Percentiles rank a stretch among this genome's conserved stretches.
These are phyloP conservation scores for Tanytarsus gracilentus DNA, from an alignment of 2,888 invertebrate species.

Conservation along the genomic window DNA sequence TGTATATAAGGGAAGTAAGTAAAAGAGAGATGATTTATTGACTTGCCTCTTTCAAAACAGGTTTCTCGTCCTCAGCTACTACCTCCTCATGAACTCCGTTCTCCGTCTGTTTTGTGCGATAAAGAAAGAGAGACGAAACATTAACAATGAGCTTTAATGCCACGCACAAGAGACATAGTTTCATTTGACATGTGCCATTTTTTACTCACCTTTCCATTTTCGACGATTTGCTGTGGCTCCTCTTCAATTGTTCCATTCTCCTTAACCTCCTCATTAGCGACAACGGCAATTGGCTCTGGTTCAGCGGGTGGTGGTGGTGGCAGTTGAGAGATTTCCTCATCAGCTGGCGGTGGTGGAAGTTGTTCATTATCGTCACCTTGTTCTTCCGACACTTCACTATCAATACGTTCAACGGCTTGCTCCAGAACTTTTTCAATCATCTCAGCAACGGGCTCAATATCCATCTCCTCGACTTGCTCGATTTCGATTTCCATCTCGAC, in stretches of 20 bases:
- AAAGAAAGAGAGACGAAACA: background rate
- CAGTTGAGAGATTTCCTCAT: background rate
- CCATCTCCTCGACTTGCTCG: background rate
- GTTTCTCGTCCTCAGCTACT: slow-evolving; percentile 4
- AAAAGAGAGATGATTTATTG: background rate
- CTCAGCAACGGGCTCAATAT: slow-evolving; percentile 25
- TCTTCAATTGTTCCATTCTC: slow-evolving; percentile 6
- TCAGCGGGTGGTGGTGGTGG: background rate
- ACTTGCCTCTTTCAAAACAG: slow-evolving; percentile 7
- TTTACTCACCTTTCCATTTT: slow-evolving; percentile 11
- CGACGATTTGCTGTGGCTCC: background rate
- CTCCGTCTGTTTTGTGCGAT: background rate
- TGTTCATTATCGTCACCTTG: slow-evolving; percentile 18
- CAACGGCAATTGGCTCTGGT: too few relatives aligned
- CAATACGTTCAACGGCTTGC: slow-evolving; percentile 21
- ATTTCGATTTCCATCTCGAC: slow-evolving; percentile 1
- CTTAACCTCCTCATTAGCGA: background rate
- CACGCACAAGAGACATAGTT: background rate
- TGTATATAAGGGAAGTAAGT: too few relatives aligned
- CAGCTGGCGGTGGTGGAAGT: slow-evolving; percentile 24
- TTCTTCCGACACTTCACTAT: slow-evolving; percentile 7
- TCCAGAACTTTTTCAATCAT: slow-evolving; percentile 23
- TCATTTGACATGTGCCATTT: too few relatives aligned
- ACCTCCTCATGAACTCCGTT: slow-evolving; percentile 3
- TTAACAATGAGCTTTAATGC: background rate